Evolutionary conservation across 2,888 invertebrate species (phyloP).

Genomic region (Eupeodes luniger): DNA sequence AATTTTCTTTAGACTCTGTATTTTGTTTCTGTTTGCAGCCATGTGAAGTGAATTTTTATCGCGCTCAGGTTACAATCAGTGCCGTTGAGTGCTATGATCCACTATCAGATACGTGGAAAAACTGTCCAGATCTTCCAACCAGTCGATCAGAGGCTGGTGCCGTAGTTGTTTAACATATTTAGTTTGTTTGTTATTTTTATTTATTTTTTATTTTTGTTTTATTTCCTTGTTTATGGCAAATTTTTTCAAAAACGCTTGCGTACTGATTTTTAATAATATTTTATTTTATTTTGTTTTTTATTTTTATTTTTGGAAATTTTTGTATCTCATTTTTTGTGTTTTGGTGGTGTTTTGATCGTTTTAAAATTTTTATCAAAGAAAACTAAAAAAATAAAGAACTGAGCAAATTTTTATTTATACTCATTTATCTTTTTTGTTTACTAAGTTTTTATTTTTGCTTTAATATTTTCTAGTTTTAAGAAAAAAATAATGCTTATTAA

Average conservation of each 20-base stretch:
- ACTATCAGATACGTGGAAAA: slow-evolving; percentile 90
- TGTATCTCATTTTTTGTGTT: slow-evolving; percentile 13
- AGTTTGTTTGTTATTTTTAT: slow-evolving; percentile 43
- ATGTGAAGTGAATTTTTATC: slow-evolving; percentile 92
- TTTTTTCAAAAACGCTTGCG: slow-evolving; percentile 44
- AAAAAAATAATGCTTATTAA: slow-evolving; percentile 38
- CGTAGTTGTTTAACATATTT: slow-evolving; percentile 88
- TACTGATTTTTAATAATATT: slow-evolving; percentile 49
- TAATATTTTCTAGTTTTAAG: slow-evolving; percentile 1
- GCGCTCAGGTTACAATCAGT: slow-evolving; percentile 92
- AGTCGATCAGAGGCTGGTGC: slow-evolving; percentile 95
- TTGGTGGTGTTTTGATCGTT: slow-evolving; percentile 1
- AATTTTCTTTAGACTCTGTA: not conserved
- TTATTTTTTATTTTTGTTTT: slow-evolving; percentile 34
- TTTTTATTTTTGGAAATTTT: not conserved
- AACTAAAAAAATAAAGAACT: slow-evolving; percentile 52
- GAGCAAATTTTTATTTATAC: slow-evolving; percentile 38
- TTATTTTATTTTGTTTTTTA: slow-evolving; percentile 1
- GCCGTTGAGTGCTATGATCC: slow-evolving; percentile 95
- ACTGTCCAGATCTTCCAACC: slow-evolving; percentile 91
- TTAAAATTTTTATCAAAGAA: slow-evolving; percentile 22
- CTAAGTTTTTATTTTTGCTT: not conserved
- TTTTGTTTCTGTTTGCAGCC: slow-evolving; percentile 83
- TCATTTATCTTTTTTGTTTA: slow-evolving; percentile 18
- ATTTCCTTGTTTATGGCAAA: slow-evolving; percentile 49